Conservation (phyloP, 1,140 invertebrate species). For the Drosophila parabipectinata region DNA sequence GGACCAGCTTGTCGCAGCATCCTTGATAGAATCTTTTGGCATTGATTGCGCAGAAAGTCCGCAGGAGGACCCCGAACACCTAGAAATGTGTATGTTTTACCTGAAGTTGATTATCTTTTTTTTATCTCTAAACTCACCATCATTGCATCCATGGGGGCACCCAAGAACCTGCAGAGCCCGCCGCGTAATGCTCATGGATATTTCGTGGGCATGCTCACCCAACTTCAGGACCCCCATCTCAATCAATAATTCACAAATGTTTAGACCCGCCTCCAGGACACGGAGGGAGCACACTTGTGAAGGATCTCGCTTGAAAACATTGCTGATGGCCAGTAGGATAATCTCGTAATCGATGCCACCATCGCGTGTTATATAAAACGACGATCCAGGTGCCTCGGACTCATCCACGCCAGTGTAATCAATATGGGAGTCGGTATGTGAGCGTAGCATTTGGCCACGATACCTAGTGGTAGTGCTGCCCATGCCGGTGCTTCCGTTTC, state of each 20-base stretch:
- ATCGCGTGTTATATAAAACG: conserved; percentile 96
- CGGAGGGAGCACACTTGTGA: conserved; percentile 89
- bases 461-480: conserved; percentile 60
- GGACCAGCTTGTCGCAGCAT: conserved; percentile 88
- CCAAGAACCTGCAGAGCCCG: conserved; percentile 94
- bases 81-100: conserved; percentile 54
- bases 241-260: conserved; percentile 94
- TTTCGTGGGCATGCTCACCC: conserved; percentile 85
- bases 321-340: conserved; percentile 94
- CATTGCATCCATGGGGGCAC: conserved; percentile 94
- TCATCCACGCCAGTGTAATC: conserved; percentile 92
- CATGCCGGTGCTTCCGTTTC: conserved; percentile 65
- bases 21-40: conserved; percentile 91
- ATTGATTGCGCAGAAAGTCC: conserved; percentile 95
- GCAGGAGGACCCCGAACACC: conserved; percentile 93
- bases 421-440: conserved; percentile 97
- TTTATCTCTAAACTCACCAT: conserved; percentile 50
- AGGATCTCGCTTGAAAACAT: conserved; percentile 91
- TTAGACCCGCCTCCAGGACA: conserved; percentile 95
- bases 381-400: conserved; percentile 94
- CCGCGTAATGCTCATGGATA: conserved; percentile 85
- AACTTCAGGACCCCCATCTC: conserved; percentile 93
- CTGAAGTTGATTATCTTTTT: background rate
- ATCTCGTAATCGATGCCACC: conserved; percentile 96
- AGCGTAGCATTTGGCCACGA: conserved; percentile 88